Conservation (phyloP, 92 coral and sea anemone genomes). For the Scolanthus callimorphus region DNA sequence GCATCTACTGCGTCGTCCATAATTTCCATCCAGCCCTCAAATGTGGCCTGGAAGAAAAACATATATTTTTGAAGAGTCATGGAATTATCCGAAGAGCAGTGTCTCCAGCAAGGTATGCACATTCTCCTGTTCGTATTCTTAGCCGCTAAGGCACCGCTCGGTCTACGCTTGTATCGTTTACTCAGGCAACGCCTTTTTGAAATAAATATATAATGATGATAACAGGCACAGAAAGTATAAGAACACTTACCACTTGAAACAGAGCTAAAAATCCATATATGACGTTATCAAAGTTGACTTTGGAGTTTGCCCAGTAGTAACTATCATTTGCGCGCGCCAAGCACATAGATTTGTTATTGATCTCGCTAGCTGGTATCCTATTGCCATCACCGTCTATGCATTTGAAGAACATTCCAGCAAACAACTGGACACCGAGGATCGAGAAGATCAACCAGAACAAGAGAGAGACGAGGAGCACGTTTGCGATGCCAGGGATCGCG, state of each 20-base stretch:
- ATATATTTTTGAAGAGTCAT: no score
- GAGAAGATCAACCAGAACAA: slow-evolving; percentile 96
- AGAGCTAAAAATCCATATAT: slow-evolving; percentile 84
- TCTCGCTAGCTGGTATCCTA: slow-evolving; percentile 46
- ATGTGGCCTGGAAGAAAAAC: slow-evolving; percentile 99
- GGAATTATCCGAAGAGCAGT: no score
- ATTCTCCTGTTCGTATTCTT: neutral
- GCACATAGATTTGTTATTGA: slow-evolving; percentile 80
- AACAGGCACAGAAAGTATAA: no score
- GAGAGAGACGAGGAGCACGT: slow-evolving; percentile 86
- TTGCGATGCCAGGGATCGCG: slow-evolving; percentile 95
- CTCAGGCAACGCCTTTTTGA: no score
- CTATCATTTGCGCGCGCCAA: slow-evolving; percentile 43
- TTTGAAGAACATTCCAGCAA: slow-evolving; percentile 91
- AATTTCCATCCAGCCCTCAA: slow-evolving; percentile 99
- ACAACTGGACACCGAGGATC: slow-evolving; percentile 92
- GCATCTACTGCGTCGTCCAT: slow-evolving; percentile 92
- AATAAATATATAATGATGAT: no score
- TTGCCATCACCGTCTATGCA: slow-evolving; percentile 63
- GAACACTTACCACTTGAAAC: slow-evolving; percentile 84
- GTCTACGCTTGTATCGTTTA: no score
- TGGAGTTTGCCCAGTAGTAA: slow-evolving; percentile 89
- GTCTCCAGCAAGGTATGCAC: no score
- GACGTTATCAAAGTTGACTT: slow-evolving; percentile 92
- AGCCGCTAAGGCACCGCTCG: no score